phyloP scores from a whole-genome alignment of 2,113 vertebrate genomes.

The Sminthopsis crassicaudata region DNA sequence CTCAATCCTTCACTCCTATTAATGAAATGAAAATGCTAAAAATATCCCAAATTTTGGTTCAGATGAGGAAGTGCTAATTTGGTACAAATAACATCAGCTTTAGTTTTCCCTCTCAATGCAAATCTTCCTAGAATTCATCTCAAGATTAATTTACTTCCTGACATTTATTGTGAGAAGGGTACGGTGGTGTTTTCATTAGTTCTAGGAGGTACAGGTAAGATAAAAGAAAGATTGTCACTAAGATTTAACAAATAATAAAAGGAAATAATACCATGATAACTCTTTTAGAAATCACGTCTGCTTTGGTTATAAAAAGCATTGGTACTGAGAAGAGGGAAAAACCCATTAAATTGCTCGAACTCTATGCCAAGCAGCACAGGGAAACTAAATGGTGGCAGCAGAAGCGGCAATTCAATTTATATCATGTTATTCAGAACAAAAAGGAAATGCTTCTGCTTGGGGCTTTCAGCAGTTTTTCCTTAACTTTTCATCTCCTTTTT shows the following conservation, averaged over 20 bases:
- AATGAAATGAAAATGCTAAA: slow-evolving; percentile 39
- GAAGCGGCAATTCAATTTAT: not conserved
- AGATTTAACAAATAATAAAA: not conserved
- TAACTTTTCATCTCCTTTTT: not conserved
- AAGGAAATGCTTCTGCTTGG: not conserved
- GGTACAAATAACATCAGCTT: not conserved
- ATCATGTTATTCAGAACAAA: not conserved
- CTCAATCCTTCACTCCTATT: not conserved
- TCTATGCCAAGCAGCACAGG: not conserved
- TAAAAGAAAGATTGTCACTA: not conserved
- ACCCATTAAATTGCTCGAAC: not conserved
- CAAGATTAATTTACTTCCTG: not conserved
- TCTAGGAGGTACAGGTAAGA: not conserved
- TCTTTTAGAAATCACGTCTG: not conserved
- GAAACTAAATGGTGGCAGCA: not conserved
- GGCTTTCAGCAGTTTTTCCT: not conserved
- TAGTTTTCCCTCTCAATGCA: not conserved
- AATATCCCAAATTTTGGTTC: not conserved
- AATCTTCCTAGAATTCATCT: slow-evolving; percentile 11
- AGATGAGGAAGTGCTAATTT: not conserved
- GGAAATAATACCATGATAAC: not conserved
- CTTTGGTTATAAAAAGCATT: not conserved
- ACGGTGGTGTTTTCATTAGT: not conserved
- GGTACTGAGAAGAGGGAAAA: not conserved
- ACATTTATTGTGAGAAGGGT: not conserved